Base-by-base conservation (phyloP, 2,888 invertebrate genomes). In the Zootermopsis nevadensis region DNA sequence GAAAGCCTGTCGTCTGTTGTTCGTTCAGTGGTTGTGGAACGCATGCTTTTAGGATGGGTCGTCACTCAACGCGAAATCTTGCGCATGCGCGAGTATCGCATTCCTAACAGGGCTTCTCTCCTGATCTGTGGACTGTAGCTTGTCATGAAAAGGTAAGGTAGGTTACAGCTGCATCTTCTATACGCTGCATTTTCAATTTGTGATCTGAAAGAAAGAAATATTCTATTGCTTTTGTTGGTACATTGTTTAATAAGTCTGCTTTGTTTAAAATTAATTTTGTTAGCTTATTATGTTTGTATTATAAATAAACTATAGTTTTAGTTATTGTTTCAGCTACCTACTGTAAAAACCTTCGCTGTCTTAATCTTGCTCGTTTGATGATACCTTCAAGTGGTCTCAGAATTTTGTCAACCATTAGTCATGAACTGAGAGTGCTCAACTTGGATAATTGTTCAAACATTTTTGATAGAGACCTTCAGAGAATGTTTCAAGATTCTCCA, bases 261-360 rank as follows among this genome's bases (percentile, higher is more conserved):
- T 27, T 30, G 15, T 27, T 30, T 27, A 27, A 12, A 66, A 66
- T 27, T 12, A 27, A 10, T 27, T 66, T 27, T 66, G n/a, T n/a
- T 66, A 27, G 7, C 4, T 10, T 66, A 27, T 19, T 66, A 27
- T 27, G 66, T 27, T 53, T 53, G 22, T 22, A 10, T 10, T 53
- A 22, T 10, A 53, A 53, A 15, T 53, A 22, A 53, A 15, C 12
- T 53, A 15, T 53, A 53, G 10, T 53, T 15, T 53, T 53, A 53
- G 10, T 48, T 69, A 7, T 69, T 12, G 19, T 69, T 69, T 31
- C 69, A 85, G 85, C 83, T 69, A 69, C 77, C 19, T 31, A 72
- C 87, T 93, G 93, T 85, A 92, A 92, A 15, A 90, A 91, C 87
- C 89, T 93, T 2, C 91, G 91, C 85, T 90, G 89, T 84, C 88